Percentiles rank a stretch among this genome's conserved stretches.
These are phyloP conservation scores for Octodonta nipae DNA, from an alignment of 2,888 invertebrate species.

Conservation along the genomic window DNA sequence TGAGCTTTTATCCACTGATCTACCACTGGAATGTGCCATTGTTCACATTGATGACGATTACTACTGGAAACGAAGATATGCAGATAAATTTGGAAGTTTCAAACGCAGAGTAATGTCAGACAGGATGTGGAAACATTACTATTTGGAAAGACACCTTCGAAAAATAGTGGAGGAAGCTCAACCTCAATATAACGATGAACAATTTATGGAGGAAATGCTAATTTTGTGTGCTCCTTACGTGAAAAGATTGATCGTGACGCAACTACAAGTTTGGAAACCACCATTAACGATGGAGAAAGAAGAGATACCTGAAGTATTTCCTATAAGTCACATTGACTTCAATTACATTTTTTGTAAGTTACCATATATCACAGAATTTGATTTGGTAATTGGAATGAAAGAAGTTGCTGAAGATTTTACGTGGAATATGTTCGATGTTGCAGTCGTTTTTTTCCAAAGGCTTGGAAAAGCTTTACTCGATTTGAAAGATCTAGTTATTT, in stretches of 20 bases:
- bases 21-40: slow-evolving; percentile 44
- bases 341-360: slow-evolving; percentile 35
- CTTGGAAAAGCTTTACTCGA: slow-evolving; percentile 36
- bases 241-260: slow-evolving; percentile 38
- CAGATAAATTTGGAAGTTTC: slow-evolving; percentile 24
- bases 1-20: slow-evolving; percentile 45
- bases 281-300: slow-evolving; percentile 34
- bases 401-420: slow-evolving; percentile 36
- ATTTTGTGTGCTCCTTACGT: slow-evolving; percentile 38
- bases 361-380: slow-evolving; percentile 41
- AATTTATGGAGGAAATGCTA: slow-evolving; percentile 26
- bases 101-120: slow-evolving; percentile 19
- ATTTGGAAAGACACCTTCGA: slow-evolving; percentile 30
- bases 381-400: slow-evolving; percentile 31
- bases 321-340: slow-evolving; percentile 46
- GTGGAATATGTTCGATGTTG: slow-evolving; percentile 48
- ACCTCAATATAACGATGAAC: slow-evolving; percentile 32
- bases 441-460: slow-evolving; percentile 43
- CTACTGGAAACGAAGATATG: slow-evolving; percentile 50
- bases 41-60: slow-evolving; percentile 45
- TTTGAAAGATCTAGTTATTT: slow-evolving; percentile 37
- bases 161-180: slow-evolving; percentile 30
- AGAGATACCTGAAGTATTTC: slow-evolving; percentile 31
- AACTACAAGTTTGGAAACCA: slow-evolving; percentile 42
- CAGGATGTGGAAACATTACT: slow-evolving; percentile 34